Evolutionary conservation across 2,888 invertebrate species (phyloP).

Genomic region (Cyclophora albipunctata): DNA sequence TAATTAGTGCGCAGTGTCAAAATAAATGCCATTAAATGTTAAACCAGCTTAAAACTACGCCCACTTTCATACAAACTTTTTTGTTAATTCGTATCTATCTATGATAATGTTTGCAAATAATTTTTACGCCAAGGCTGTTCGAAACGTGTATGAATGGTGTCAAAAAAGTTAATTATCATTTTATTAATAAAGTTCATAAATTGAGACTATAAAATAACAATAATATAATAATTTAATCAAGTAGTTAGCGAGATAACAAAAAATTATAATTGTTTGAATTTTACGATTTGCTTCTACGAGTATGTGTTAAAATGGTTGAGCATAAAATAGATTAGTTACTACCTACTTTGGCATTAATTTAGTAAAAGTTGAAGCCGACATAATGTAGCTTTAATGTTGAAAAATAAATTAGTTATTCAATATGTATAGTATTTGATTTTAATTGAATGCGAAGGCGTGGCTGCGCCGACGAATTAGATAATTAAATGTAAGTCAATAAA

Average conservation of each 20-base stretch:
- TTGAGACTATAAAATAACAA: too few relatives aligned
- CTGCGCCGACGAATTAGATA: slow-evolving; percentile 6
- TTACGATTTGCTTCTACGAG: too few relatives aligned
- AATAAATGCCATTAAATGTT: slow-evolving; percentile 21
- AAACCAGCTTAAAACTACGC: slow-evolving; percentile 20
- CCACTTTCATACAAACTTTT: slow-evolving; percentile 21
- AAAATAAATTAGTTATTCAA: not conserved
- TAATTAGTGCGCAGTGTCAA: slow-evolving; percentile 30
- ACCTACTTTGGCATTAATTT: too few relatives aligned
- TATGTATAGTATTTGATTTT: not conserved
- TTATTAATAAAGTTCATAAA: too few relatives aligned
- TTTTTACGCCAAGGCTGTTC: slow-evolving; percentile 26
- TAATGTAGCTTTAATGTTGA: not conserved
- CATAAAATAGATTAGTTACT: too few relatives aligned
- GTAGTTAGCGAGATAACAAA: not conserved
- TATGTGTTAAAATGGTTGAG: too few relatives aligned
- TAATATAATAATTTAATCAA: not conserved
- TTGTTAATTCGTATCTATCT: slow-evolving; percentile 22
- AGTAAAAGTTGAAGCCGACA: too few relatives aligned
- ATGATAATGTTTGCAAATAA: slow-evolving; percentile 30
- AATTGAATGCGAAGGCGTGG: slow-evolving; percentile 6
- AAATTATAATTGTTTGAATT: too few relatives aligned
- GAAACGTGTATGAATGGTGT: not conserved
- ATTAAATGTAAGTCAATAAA: slow-evolving; percentile 13
- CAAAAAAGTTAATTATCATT: too few relatives aligned